A percentile compares a stretch with the other conserved stretches of the same genome.
Conservation (phyloP, 2,888 invertebrate genomes). For the Lasioglossum pauxillum region DNA sequence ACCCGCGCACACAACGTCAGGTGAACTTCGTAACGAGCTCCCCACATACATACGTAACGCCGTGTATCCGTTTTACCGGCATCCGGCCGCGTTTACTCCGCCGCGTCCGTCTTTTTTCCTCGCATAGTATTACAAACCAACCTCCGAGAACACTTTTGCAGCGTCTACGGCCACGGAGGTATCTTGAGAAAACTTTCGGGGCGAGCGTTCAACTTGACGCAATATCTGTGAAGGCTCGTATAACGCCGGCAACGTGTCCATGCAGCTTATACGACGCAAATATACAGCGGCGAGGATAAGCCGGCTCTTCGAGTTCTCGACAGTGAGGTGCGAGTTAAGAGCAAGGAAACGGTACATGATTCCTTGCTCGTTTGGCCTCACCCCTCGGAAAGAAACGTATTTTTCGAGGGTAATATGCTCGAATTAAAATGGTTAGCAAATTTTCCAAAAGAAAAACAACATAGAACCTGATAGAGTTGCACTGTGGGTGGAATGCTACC, state of each 20-base stretch:
- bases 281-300: slow-evolving; percentile 52
- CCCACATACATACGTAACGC: slow-evolving; percentile 58
- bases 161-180: slow-evolving; percentile 41
- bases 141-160: slow-evolving; percentile 41
- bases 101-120: slow-evolving; percentile 28
- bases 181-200: slow-evolving; percentile 72
- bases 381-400: background rate
- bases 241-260: slow-evolving; percentile 70
- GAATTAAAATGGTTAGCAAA: background rate
- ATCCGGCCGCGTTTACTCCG: slow-evolving; percentile 42
- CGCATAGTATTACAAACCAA: slow-evolving; percentile 55
- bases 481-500: background rate
- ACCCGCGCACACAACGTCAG: slow-evolving; percentile 74
- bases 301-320: slow-evolving; percentile 34
- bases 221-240: slow-evolving; percentile 72
- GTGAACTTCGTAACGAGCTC: slow-evolving; percentile 76
- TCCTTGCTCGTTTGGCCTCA: slow-evolving; percentile 4
- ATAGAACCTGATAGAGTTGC: background rate
- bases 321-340: slow-evolving; percentile 17
- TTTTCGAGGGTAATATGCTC: background rate
- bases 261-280: slow-evolving; percentile 59
- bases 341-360: slow-evolving; percentile 16
- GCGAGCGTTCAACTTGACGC: slow-evolving; percentile 71
- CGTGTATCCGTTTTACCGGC: slow-evolving; percentile 46
- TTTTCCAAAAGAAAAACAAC: background rate